phyloP scores from a whole-genome alignment of 2,113 vertebrate genomes.

The Sinocyclocheilus anshuiensis region DNA sequence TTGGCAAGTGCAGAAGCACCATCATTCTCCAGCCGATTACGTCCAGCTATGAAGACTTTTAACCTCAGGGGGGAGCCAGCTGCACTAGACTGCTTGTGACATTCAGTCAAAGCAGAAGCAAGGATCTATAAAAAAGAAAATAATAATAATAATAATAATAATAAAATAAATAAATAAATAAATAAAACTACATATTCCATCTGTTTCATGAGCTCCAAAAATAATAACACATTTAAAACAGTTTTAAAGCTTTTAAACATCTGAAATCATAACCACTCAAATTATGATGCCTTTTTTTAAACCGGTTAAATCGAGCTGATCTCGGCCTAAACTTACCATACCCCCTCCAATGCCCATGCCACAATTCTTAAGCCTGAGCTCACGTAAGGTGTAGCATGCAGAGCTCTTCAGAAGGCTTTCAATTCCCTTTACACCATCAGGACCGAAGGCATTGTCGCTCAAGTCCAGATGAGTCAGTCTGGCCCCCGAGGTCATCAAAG shows the following conservation, averaged over 20 bases:
- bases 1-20: slow-evolving; percentile 91
- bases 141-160: not conserved
- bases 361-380: slow-evolving; percentile 95
- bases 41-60: slow-evolving; percentile 92
- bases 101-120: slow-evolving; percentile 86
- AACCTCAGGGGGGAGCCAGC: slow-evolving; percentile 83
- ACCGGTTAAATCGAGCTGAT: not conserved
- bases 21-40: slow-evolving; percentile 95
- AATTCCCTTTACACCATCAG: slow-evolving; percentile 92
- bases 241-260: too few species aligned
- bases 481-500: slow-evolving; percentile 86
- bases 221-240: not conserved
- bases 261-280: too few species aligned
- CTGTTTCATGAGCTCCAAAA: not conserved
- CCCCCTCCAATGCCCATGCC: slow-evolving; percentile 97
- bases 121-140: slow-evolving; percentile 79
- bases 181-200: not conserved
- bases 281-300: not conserved
- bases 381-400: slow-evolving; percentile 84
- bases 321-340: slow-evolving; percentile 75
- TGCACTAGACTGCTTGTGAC: slow-evolving; percentile 83
- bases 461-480: slow-evolving; percentile 89
- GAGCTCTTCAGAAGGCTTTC: slow-evolving; percentile 89
- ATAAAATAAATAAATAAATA: too few species aligned
- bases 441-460: slow-evolving; percentile 97